These are phyloP conservation scores for Heliconius eleuchia DNA, from an alignment of 1,140 invertebrate genomes.

Conservation along the genomic window DNA sequence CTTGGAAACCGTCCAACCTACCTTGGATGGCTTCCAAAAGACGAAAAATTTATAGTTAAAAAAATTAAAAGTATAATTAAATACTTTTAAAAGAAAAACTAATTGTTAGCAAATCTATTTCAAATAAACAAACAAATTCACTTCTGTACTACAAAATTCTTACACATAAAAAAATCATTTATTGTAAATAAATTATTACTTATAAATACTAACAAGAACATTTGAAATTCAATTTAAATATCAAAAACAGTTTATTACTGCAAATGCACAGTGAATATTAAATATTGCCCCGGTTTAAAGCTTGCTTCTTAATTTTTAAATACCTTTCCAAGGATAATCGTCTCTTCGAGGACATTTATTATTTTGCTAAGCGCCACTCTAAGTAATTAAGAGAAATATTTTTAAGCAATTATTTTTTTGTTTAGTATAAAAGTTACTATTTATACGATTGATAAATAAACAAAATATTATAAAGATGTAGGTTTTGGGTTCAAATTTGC, in stretches of 20 bases:
- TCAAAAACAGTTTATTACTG: slow-evolving; percentile 5
- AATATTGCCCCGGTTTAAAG: background rate
- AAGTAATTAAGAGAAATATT: slow-evolving; percentile 13
- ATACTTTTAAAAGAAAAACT: no score
- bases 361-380: slow-evolving; percentile 12
- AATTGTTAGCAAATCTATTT: no score
- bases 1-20: no score
- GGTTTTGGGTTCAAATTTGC: no score
- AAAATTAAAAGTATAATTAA: no score
- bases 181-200: background rate
- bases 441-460: background rate
- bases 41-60: no score
- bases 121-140: no score
- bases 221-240: background rate
- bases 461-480: background rate
- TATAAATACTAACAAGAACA: background rate
- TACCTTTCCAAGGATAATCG: slow-evolving; percentile 13
- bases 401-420: background rate
- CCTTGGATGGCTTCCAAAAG: no score
- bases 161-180: background rate
- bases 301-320: slow-evolving; percentile 13
- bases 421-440: background rate
- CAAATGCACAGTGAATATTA: slow-evolving; percentile 13
- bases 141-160: no score
- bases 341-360: slow-evolving; percentile 10